Evolutionary conservation across 2,797 vertebrate species (phyloP), one percentile per base, ranked within the genome.

Genomic region (Crax fasciolata): DNA sequence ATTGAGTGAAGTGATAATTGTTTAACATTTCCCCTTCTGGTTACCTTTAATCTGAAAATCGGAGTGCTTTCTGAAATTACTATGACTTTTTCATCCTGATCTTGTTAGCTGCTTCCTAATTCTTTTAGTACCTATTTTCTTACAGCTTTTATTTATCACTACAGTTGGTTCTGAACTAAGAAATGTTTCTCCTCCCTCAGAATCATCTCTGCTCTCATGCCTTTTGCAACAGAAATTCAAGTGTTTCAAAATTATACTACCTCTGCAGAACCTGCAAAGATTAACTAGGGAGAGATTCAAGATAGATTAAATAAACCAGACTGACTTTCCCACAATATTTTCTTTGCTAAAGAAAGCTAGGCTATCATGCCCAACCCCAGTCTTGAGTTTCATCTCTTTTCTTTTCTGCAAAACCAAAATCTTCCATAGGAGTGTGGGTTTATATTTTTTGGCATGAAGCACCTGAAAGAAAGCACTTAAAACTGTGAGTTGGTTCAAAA

Each of bases 181-280:
- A 76, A 82, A 70, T 57, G 65, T 52, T 95, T 39, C 19, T 11
- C 20, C 52, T 77, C 75, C 66, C 25, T 91, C 78, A 87, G 62
- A 91, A 82, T 95, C 46, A 8, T 65, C 57, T 70, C 44, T 83
- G 17, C 38, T 86, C 23, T 91, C 70, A 91, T 79, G 9, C 19
- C 16, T 76, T 82, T 84, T 85, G 51, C 70, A 80, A 70, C 10
- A 94, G 61, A 79, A 94, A 62, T 91, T 77, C 48, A 84, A 49
- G 21, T 86, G 65, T 51, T 17, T 81, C 19, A 88, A 21, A 95
- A 84, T 84, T 72, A 49, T 65, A 48, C 38, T 14, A 52, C n/a
- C 54, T 54, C 62, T 92, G 58, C 58, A 72, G 62, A 43, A 66
- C 55, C 51, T 73, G 27, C 23, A 44, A 68, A 80, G 46, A 62